Conservation (phyloP, 2,113 vertebrate genomes). For the Eira barbara region DNA sequence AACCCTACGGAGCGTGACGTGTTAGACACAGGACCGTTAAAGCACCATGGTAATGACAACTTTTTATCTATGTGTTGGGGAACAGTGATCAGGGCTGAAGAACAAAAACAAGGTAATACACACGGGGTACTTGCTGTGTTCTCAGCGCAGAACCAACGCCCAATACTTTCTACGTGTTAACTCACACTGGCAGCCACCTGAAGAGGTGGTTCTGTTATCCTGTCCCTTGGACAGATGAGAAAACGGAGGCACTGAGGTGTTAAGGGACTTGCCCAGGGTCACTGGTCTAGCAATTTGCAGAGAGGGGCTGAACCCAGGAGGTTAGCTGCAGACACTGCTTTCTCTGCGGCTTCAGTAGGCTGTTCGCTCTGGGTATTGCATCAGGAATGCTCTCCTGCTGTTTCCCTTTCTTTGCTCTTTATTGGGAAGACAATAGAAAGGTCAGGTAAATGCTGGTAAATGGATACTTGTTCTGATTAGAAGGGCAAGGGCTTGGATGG, state of each 20-base stretch:
- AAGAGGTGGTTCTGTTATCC: not conserved
- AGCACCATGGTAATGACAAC: not conserved
- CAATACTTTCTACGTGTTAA: accelerated
- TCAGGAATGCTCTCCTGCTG: not conserved
- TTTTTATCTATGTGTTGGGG: not conserved
- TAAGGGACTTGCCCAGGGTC: not conserved
- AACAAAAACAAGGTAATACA: not conserved
- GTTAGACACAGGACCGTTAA: not conserved
- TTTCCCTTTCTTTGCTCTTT: not conserved
- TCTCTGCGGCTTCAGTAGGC: not conserved
- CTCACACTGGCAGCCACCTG: too few species aligned
- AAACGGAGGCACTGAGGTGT: not conserved
- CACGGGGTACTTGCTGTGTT: accelerated
- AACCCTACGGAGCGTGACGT: not conserved
- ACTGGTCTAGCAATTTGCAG: not conserved
- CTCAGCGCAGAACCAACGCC: accelerated
- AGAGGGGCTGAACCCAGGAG: not conserved
- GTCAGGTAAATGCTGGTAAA: not conserved
- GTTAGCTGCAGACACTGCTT: not conserved
- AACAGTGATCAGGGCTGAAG: not conserved
- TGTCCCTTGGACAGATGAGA: not conserved
- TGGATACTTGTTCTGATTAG: not conserved
- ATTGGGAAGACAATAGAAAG: not conserved
- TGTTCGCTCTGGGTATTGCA: not conserved
- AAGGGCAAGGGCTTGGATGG: not conserved